Evolutionary conservation across 2,797 vertebrate genomes (phyloP), one percentile per base, ranked within the genome.

Genomic region (Neomorphus geoffroyi): DNA sequence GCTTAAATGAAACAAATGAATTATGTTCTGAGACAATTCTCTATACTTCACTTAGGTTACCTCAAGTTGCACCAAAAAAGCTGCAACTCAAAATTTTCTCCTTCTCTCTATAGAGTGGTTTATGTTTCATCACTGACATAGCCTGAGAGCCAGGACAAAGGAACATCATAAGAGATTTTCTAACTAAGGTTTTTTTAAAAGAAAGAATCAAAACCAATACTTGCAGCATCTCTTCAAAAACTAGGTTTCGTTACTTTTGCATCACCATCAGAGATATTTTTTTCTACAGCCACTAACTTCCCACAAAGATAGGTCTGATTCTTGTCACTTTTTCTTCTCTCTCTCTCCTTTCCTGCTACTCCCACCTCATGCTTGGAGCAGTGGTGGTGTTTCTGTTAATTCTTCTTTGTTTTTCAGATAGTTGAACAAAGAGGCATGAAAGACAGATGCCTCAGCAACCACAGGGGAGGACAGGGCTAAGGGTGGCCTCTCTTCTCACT

Each of bases 1-100:
- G 35, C 37, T 86, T 70, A 95, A 80, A 94, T 60, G 65, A 88
- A 93, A 94, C 79, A 85, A 71, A 74, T 46, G 2, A 80, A 93
- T 79, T 66, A 80, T 27, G 33, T 62, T 71, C 50, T n/a, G 54
- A 65, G 43, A 91, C 58, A 81, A 81, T 45, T 81, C 32, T 78
- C 96, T 95, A 83, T 72, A 78, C 26, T 84, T 86, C 65, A 48
- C 41, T 80, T 48, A 43, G 62, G 58, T 60, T 82, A 87, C 18
- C 71, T 62, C 56, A 65, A 71, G n/a, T 46, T 62, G 48, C 57
- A 88, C 30, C 27, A 69, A 67, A 87, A 88, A 77, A 88, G 39
- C 32, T n/a, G 37, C 58, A 67, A 82, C 50, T 86, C 65, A 72
- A 82, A 61, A 82, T 54, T 26, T 90, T 85, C 71, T 91, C 78